Evolutionary conservation across 2,888 invertebrate genomes (phyloP), one percentile per base, ranked within the genome.

Genomic region (Emmelina monodactyla): DNA sequence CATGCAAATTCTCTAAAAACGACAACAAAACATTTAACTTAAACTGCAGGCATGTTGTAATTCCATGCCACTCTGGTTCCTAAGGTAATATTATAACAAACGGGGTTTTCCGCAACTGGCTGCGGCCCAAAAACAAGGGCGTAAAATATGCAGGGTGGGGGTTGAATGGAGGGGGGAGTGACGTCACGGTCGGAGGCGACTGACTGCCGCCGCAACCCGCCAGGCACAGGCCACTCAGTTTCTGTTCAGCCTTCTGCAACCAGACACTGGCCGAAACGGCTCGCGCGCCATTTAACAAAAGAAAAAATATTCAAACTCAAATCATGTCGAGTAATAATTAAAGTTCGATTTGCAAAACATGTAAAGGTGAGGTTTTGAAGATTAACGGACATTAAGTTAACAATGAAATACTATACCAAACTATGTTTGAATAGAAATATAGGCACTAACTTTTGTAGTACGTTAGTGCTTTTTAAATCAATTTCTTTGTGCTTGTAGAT

Each of bases 111-210:
- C 51, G 53, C 48, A 47, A 51, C 51, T 55, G 55, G 58, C 54
- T 50, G 41, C 55, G 53, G 50, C 59, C 63, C 58, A 58, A 65
- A 61, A 61, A 60, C 62, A 58, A 50, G 61, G 62, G 58, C 60
- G 64, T 67, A 62, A 68, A 67, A 66, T 67, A 64, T 69, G 63
- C 63, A 62, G 59, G 55, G 59, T 51, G 49, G 55, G 51, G 46
- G 41, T 47, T 48, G 51, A 53, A 46, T 37, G 41, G 46, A 43
- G 47, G 42, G 43, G 42, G 41, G 51, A 38, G 47, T 73, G 75
- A 73, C 73, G 75, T 73, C 73, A 73, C 53, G 31, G 52, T 58
- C 60, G 62, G 63, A 62, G 62, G 67, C 67, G 66, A 58, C 69
- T 58, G 53, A 42, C 59, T 62, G 66, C 64, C 67, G 67, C 64